A percentile compares a stretch with the other conserved stretches of the same genome.
Conservation (phyloP, 2,888 invertebrate species). For the Ceramica pisi region DNA sequence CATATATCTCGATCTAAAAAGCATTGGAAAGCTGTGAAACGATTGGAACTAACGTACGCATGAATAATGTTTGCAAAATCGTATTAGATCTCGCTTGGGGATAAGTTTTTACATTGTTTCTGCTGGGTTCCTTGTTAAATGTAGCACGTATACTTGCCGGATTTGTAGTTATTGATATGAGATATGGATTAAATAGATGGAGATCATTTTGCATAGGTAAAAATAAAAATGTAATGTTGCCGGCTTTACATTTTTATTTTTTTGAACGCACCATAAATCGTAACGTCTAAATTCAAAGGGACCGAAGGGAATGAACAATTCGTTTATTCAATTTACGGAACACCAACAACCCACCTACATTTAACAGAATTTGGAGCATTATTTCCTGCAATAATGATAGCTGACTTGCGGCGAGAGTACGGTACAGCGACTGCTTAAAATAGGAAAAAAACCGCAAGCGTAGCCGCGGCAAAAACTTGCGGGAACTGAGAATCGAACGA, state of each 20-base stretch:
- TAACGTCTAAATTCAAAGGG: not conserved
- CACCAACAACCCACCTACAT: constrained; percentile 42
- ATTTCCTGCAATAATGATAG: constrained; percentile 66
- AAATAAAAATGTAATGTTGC: too few species aligned
- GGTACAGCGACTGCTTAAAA: constrained; percentile 45
- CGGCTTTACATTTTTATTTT: too few species aligned
- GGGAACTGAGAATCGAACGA: constrained; percentile 63
- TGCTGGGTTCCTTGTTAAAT: constrained; percentile 53
- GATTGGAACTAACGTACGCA: constrained; percentile 66
- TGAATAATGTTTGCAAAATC: constrained; percentile 63
- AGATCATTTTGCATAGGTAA: too few species aligned
- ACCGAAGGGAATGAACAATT: constrained; percentile 31
- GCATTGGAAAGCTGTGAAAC: constrained; percentile 70
- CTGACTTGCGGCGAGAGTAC: constrained; percentile 60
- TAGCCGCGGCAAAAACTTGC: constrained; percentile 46
- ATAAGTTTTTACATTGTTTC: constrained; percentile 57
- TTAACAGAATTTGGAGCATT: constrained; percentile 63
- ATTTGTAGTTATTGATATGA: too few species aligned
- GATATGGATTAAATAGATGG: not conserved
- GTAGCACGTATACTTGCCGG: constrained; percentile 36
- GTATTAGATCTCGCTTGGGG: constrained; percentile 53
- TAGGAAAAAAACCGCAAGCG: constrained; percentile 52
- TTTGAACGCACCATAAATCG: not conserved
- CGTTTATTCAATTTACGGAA: constrained; percentile 43
- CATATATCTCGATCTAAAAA: constrained; percentile 58